Evolutionary conservation across 2,888 invertebrate species (phyloP).

Genomic region (Ganaspis brasiliensis): DNA sequence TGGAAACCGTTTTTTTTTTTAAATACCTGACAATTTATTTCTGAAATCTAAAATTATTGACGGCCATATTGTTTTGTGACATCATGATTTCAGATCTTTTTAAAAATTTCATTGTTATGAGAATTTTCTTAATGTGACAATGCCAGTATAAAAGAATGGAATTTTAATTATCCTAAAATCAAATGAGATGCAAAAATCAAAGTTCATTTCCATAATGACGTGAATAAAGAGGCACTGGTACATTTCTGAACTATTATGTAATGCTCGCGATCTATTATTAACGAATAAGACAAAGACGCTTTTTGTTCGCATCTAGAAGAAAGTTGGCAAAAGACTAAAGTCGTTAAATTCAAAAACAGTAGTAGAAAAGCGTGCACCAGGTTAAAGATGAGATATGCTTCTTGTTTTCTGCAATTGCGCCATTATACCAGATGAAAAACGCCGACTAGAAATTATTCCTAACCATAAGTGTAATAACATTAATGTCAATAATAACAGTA

Average conservation of each 20-base stretch:
- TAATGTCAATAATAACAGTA: neutral
- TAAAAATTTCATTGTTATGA: too few relatives aligned
- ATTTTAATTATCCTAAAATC: too few relatives aligned
- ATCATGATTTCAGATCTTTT: too few relatives aligned
- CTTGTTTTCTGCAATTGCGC: slow-evolving; percentile 18
- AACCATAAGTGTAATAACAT: neutral
- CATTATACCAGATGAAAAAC: slow-evolving; percentile 10
- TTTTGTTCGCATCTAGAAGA: slow-evolving; percentile 10
- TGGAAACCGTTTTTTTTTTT: too few relatives aligned
- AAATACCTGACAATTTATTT: too few relatives aligned
- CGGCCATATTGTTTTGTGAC: too few relatives aligned
- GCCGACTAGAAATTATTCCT: neutral
- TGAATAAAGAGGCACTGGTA: neutral
- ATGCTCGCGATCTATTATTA: slow-evolving; percentile 14
- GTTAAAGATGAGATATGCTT: slow-evolving; percentile 3
- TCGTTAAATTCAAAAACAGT: slow-evolving; percentile 36
- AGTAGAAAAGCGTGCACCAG: slow-evolving; percentile 17
- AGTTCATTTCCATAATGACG: slow-evolving; percentile 1
- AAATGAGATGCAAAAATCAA: too few relatives aligned
- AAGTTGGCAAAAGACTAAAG: slow-evolving; percentile 14
- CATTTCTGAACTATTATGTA: neutral
- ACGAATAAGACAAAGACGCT: neutral
- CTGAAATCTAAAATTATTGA: too few relatives aligned
- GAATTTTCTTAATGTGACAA: too few relatives aligned
- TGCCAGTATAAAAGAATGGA: too few relatives aligned